Base-by-base conservation (phyloP, 1,140 invertebrate genomes). In the Heliconius congener region DNA sequence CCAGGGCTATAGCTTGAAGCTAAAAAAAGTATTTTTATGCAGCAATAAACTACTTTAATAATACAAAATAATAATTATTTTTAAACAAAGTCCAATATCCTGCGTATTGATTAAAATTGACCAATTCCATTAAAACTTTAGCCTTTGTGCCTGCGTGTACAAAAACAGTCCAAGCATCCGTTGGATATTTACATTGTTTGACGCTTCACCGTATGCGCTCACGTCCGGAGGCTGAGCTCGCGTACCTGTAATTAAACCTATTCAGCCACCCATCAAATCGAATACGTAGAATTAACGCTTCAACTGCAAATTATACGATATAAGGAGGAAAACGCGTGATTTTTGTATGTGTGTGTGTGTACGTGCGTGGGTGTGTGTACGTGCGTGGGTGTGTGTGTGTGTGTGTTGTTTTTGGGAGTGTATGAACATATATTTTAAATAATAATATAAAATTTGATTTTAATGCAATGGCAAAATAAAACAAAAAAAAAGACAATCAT, bases 191-290 rank as follows among this genome's bases (percentile, higher is more conserved):
- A 30, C 60, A 30, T 66, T 66, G 27, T 30, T 66, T 66, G 8
- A 66, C 2, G 4, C 27, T 13, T 3, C 27, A 66, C 23, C 9
- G 27, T 27, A 66, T 6, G 27, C 60, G 57, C 57, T 60, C 23
- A 60, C 57, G 23, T 60, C 23, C 57, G 57, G 19, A 0, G 57
- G 57, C 23, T 60, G 57, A 9, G n/a, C 57, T 13, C 57, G 42
- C 42, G 13, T 46, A 66, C 60, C 60, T 66, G 23, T 66, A 66
- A 66, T 66, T 66, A 30, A 66, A 66, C 23, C 60, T 66, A 30
- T 66, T 66, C 60, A 30, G 27, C 27, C 23, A 66, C 23, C 23
- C 27, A n/a, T 30, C 27, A 66, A 5, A 30, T 66, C 27, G 60
- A 30, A 57, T 57, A 57, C 9, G 19, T 57, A 23, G 8, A 60